A percentile compares a stretch with the other conserved stretches of the same genome.
Evolutionary conservation across 2,113 vertebrate genomes (phyloP).

Genomic region (Amblyopsis rosae): DNA sequence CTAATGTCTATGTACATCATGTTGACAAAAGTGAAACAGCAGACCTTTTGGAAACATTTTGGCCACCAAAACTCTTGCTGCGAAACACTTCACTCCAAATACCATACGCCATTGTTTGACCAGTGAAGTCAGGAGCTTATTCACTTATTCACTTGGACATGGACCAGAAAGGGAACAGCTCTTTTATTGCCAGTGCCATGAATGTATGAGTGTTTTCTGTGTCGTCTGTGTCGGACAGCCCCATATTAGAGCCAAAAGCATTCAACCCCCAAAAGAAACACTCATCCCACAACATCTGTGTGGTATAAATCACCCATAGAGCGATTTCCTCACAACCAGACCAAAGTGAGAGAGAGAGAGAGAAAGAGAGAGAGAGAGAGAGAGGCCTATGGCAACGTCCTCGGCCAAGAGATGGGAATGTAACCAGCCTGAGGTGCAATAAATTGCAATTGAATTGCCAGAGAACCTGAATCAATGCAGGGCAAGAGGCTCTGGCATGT

Average conservation of each 20-base stretch:
- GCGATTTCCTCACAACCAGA: constrained; percentile 51
- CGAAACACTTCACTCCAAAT: too few species aligned
- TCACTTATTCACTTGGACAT: neutral
- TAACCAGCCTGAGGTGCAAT: constrained; percentile 40
- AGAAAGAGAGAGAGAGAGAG: constrained; percentile 33
- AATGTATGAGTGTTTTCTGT: constrained; percentile 43
- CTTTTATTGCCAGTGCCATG: constrained; percentile 22
- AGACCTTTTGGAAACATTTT: too few species aligned
- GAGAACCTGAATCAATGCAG: constrained; percentile 45
- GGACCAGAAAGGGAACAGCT: constrained; percentile 2
- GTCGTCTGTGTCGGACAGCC: constrained; percentile 31
- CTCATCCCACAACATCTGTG: constrained; percentile 63
- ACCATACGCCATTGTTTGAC: too few species aligned
- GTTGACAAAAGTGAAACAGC: too few species aligned
- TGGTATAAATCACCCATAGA: constrained; percentile 55
- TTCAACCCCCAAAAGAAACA: constrained; percentile 10
- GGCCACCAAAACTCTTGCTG: too few species aligned
- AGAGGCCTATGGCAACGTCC: constrained; percentile 29
- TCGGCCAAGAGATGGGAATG: constrained; percentile 36
- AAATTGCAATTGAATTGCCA: constrained; percentile 46
- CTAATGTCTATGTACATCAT: neutral
- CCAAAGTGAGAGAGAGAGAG: constrained; percentile 9
- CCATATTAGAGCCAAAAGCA: constrained; percentile 24
- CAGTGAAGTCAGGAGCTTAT: neutral
- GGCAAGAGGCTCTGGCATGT: constrained; percentile 38